These are phyloP conservation scores for Cichladusa arquata DNA, from an alignment of 2,113 vertebrate genomes.

Conservation along the genomic window DNA sequence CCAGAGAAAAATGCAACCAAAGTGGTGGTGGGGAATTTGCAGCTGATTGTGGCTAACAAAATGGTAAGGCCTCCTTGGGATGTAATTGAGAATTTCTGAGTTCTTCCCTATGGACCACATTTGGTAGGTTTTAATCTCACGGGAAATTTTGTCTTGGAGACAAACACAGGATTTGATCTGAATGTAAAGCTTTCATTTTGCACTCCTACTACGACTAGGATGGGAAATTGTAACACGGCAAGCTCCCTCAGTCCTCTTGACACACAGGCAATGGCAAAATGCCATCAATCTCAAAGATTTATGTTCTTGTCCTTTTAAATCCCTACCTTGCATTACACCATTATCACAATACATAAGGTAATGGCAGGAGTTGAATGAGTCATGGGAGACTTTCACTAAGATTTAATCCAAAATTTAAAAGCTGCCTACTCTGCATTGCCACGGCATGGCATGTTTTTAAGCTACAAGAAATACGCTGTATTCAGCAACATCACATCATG, in stretches of 20 bases:
- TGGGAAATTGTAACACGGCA: background rate
- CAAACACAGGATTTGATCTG: background rate
- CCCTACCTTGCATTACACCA: background rate
- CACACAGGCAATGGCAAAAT: background rate
- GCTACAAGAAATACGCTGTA: background rate
- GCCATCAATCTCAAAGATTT: slow-evolving; percentile 20
- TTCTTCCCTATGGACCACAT: background rate
- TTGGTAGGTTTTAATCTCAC: background rate
- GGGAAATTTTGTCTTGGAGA: background rate
- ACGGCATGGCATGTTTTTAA: background rate
- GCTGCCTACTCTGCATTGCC: slow-evolving; percentile 36
- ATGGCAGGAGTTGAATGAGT: slow-evolving; percentile 17
- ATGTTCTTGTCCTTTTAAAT: slow-evolving; percentile 44
- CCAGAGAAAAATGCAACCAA: background rate
- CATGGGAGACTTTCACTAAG: slow-evolving; percentile 9
- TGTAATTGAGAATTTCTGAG: background rate
- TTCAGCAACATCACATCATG: slow-evolving; percentile 9
- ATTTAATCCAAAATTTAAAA: slow-evolving; percentile 36
- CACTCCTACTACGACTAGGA: background rate
- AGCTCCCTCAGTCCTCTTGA: background rate
- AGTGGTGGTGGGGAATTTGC: background rate
- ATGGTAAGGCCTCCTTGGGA: background rate
- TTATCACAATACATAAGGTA: slow-evolving; percentile 22
- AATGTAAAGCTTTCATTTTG: background rate
- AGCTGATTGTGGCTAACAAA: background rate